Base-by-base conservation (phyloP, 2,797 vertebrate species). In the Pangasius sanitwongsei region DNA sequence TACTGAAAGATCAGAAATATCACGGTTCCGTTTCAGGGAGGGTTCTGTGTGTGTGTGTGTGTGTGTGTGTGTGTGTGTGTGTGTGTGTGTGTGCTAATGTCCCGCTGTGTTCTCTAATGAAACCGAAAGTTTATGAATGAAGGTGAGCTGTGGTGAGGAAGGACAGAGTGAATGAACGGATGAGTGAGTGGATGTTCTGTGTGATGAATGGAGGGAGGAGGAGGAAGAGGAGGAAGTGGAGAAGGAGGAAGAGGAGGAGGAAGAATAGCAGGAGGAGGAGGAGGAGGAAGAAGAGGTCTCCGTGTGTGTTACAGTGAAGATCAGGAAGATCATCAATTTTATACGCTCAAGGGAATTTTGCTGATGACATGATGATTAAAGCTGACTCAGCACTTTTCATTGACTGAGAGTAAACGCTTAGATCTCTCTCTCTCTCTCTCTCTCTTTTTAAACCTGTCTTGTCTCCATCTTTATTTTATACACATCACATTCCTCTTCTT, bases 151-250 rank as follows among this genome's bases (percentile, higher is more conserved):
- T 28, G 72, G 44, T n/a, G 74, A n/a, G 5, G 48, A 78, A 53
- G 18, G 13, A 78, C n/a, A 78, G 28, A 55, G 28, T 55, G n/a
- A 57, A 80, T 57, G 31, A 55, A 80, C 18, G 1, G 28, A 55
- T 4, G 7, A 57, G 16, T 23, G 23, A 75, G 41, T 13, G 8
- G 1, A 31, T 80, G 48, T 94, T 92, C 92, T 92, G 92, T 92
- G 85, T 93, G 92, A 59, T 25, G 50, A 41, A 70, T 53, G 4
- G 63, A 63, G 4, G 34, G 44, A 44, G 44, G 18, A 48, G 18
- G 37, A 70, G 31, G 23, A 61, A 6, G 23, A 37, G 1, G 63
- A 63, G 4, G 31, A 48, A 15, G 50, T 31, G 28, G 44, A 48
- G 44, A 11, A 50, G 0, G 37, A 13, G 25, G 41, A 77, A 1